Conservation (phyloP, 2,113 vertebrate species). For the Camelus bactrianus region DNA sequence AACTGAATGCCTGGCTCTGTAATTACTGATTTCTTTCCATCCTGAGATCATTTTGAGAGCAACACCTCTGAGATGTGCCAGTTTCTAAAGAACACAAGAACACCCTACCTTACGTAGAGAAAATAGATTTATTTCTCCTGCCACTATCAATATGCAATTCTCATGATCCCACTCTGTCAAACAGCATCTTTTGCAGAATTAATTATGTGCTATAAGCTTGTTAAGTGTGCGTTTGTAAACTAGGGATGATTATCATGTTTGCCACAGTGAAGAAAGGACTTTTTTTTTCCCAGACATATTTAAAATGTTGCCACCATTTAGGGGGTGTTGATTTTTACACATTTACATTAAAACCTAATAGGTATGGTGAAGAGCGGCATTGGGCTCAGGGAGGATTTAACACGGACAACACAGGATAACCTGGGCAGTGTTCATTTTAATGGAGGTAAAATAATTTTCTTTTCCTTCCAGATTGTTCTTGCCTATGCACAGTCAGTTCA, state of each 20-base stretch:
- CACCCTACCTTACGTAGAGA: constrained; percentile 81
- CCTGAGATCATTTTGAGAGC: constrained; percentile 87
- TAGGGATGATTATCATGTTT: constrained; percentile 82
- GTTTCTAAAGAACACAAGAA: constrained; percentile 86
- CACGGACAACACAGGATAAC: constrained; percentile 27
- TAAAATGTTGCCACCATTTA: constrained; percentile 81
- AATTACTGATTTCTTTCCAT: constrained; percentile 88
- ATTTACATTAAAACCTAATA: constrained; percentile 77
- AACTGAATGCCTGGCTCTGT: constrained; percentile 86
- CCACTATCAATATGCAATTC: constrained; percentile 85
- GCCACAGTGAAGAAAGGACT: constrained; percentile 77
- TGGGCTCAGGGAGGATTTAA: constrained; percentile 54
- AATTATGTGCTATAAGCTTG: constrained; percentile 85
- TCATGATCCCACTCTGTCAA: constrained; percentile 85
- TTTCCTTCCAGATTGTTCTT: constrained; percentile 40
- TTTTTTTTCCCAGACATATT: constrained; percentile 75
- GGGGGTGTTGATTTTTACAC: constrained; percentile 73
- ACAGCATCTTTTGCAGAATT: constrained; percentile 85
- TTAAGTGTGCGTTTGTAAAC: constrained; percentile 85
- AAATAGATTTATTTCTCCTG: constrained; percentile 86
- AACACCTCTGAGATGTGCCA: constrained; percentile 87
- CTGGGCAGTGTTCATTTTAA: constrained; percentile 50
- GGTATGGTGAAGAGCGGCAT: constrained; percentile 47
- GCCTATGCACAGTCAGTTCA: constrained; percentile 40
- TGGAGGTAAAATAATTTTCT: not conserved